Percentiles rank a stretch among this genome's conserved stretches.
Evolutionary conservation across 2,113 vertebrate species (phyloP).

Genomic region (Pipra filicauda): DNA sequence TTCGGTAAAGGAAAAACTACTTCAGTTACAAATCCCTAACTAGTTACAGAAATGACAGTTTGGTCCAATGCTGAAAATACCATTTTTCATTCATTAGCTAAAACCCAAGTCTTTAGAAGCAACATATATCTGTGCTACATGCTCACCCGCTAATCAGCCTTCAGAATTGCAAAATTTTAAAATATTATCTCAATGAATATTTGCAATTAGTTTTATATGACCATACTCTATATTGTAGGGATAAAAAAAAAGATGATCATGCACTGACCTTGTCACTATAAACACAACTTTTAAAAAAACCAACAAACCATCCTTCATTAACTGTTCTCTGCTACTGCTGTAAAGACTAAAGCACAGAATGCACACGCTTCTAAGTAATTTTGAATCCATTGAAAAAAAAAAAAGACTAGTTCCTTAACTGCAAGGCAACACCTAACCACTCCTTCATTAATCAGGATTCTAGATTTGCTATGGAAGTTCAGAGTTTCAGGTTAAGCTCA

Average conservation of each 20-base stretch:
- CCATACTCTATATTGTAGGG: background rate
- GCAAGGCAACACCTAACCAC: background rate
- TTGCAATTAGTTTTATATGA: background rate
- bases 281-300: background rate
- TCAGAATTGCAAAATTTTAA: background rate
- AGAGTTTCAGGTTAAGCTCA: background rate
- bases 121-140: background rate
- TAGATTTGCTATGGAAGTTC: background rate
- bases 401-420: background rate
- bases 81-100: background rate
- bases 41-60: background rate
- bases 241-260: background rate
- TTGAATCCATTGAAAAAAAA: background rate
- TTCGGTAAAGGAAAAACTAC: background rate
- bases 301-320: background rate
- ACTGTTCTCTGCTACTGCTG: background rate
- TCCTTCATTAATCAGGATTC: background rate
- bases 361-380: background rate
- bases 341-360: background rate
- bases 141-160: background rate
- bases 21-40: background rate
- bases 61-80: background rate
- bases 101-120: background rate
- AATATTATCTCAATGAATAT: background rate
- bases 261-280: background rate